Conservation (phyloP, 92 coral and sea anemone species). For the Plumapathes pennacea region DNA sequence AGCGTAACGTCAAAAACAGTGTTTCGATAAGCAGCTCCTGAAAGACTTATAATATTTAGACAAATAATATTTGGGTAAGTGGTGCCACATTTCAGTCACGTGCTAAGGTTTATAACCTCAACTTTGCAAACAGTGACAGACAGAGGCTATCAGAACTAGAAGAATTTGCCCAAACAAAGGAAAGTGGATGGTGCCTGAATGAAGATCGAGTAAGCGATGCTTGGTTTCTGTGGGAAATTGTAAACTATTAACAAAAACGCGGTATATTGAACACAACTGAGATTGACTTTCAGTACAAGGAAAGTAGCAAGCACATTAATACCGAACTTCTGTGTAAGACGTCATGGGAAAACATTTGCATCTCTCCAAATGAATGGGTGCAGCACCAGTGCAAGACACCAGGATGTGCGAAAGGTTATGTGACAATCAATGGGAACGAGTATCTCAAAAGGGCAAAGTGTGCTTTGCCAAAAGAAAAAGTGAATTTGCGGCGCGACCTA, state of each 20-base stretch:
- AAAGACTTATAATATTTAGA: no score
- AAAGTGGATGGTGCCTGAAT: slow-evolving; percentile 4
- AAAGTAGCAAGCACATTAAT: slow-evolving; percentile 2
- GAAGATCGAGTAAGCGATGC: slow-evolving; percentile 5
- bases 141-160: neutral
- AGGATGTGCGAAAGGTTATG: slow-evolving; percentile 17
- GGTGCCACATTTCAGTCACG: slow-evolving; percentile 22
- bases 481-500: slow-evolving; percentile 43
- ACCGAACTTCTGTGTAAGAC: slow-evolving; percentile 15
- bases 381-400: slow-evolving; percentile 10
- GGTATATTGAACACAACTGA: slow-evolving; percentile 11
- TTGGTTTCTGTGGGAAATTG: slow-evolving; percentile 3
- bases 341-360: neutral
- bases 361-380: slow-evolving; percentile 3
- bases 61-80: slow-evolving; percentile 27
- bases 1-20: slow-evolving; percentile 13
- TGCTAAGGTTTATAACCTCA: slow-evolving; percentile 16
- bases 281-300: neutral
- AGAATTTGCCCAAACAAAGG: slow-evolving; percentile 5
- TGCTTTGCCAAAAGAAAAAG: slow-evolving; percentile 53
- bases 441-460: slow-evolving; percentile 59
- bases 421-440: slow-evolving; percentile 71
- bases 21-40: slow-evolving; percentile 13
- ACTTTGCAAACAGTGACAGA: neutral
- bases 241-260: neutral